Conservation (phyloP, 2,888 invertebrate genomes). For the Rugalucina vietnamica region DNA sequence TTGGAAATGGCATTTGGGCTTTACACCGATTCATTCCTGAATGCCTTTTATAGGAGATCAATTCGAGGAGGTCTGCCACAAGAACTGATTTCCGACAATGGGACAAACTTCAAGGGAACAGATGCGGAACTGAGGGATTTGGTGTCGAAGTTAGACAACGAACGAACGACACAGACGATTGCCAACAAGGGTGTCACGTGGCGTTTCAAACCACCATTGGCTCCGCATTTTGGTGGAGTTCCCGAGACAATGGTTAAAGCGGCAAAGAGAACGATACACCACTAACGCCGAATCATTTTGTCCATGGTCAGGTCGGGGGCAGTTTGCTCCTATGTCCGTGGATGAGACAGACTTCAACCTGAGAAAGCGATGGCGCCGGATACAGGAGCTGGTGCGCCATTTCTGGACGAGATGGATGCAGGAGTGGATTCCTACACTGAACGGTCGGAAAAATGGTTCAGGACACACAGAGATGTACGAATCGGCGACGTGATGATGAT, state of each 20-base stretch:
- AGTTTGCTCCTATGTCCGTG: conserved; percentile 51
- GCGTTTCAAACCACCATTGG: conserved; percentile 52
- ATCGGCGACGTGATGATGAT: conserved; percentile 42
- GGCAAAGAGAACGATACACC: conserved; percentile 58
- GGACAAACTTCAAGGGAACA: conserved; percentile 53
- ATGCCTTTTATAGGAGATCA: conserved; percentile 47
- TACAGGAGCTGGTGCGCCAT: conserved; percentile 53
- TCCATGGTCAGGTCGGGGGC: conserved; percentile 40
- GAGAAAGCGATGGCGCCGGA: conserved; percentile 37
- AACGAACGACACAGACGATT: conserved; percentile 12
- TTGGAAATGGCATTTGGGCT: conserved; percentile 50
- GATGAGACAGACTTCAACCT: conserved; percentile 1
- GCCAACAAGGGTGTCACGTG: conserved; percentile 31
- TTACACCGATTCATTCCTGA: conserved; percentile 54
- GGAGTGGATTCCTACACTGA: conserved; percentile 38
- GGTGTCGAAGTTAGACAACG: conserved; percentile 21
- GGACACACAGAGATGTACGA: conserved; percentile 7
- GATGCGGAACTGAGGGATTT: conserved; percentile 29
- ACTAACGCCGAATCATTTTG: conserved; percentile 62
- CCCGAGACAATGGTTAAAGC: conserved; percentile 49
- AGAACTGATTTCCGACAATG: conserved; percentile 52
- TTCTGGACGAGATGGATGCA: conserved; percentile 55
- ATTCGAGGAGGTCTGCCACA: conserved; percentile 49
- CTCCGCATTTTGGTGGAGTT: conserved; percentile 53
- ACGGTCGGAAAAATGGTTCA: conserved; percentile 35